phyloP scores from a whole-genome alignment of 1,140 invertebrate genomes.

The Schlechtendalia chinensis region DNA sequence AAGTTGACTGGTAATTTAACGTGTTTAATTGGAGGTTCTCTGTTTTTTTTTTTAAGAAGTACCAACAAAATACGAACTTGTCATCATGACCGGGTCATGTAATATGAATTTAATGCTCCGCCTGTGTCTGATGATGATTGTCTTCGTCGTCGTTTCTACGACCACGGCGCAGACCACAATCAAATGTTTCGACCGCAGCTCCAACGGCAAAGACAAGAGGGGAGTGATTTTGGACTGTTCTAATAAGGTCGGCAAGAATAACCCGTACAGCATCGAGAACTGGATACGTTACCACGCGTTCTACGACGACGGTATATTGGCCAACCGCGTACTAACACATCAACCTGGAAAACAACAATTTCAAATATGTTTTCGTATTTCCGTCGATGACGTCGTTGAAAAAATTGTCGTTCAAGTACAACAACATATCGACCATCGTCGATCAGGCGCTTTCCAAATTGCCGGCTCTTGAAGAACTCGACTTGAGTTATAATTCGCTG shows the following conservation, averaged over 20 bases:
- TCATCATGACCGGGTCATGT: background rate
- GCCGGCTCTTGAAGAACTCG: conserved; percentile 30
- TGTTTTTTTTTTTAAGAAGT: background rate
- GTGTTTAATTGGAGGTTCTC: too few species aligned
- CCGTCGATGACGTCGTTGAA: conserved; percentile 3
- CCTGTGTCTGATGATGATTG: background rate
- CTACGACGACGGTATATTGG: background rate
- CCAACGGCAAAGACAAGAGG: background rate
- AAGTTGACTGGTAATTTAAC: too few species aligned
- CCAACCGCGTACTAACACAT: background rate
- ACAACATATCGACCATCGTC: conserved; percentile 19
- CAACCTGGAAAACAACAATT: conserved; percentile 19
- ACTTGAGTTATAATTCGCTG: conserved; percentile 28
- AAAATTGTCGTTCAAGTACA: conserved; percentile 37
- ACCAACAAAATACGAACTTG: background rate
- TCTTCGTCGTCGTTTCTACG: background rate
- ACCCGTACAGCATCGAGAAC: background rate
- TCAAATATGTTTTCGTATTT: background rate
- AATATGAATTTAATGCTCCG: background rate
- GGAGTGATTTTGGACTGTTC: conserved; percentile 17
- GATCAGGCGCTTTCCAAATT: background rate
- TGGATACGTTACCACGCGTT: conserved; percentile 15
- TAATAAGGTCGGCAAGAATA: background rate
- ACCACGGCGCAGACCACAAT: background rate
- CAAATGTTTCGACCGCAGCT: conserved; percentile 8